phyloP scores from a whole-genome alignment of 2,113 vertebrate species.

The Spilogale gracilis region DNA sequence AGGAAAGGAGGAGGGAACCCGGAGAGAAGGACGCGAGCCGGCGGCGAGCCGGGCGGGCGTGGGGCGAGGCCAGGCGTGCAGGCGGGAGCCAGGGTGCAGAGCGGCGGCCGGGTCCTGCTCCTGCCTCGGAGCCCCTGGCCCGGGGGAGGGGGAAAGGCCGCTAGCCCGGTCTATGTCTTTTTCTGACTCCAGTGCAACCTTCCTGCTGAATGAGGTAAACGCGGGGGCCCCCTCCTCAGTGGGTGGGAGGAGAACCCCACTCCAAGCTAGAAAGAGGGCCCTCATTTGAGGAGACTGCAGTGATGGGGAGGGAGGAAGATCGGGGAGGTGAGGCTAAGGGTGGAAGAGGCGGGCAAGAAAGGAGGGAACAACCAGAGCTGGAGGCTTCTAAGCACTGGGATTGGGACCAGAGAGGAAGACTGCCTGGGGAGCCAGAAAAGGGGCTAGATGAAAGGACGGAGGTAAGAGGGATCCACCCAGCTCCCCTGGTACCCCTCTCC shows the following conservation, averaged over 20 bases:
- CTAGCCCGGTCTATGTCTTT: constrained; percentile 87
- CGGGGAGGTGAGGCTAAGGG: neutral
- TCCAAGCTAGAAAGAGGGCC: constrained; percentile 9
- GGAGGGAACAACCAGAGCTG: neutral
- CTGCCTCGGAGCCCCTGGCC: constrained; percentile 83
- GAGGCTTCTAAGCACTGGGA: neutral
- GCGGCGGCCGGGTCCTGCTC: constrained; percentile 70
- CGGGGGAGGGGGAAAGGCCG: constrained; percentile 75
- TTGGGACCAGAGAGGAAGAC: neutral
- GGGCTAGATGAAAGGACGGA: neutral
- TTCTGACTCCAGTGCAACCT: constrained; percentile 91
- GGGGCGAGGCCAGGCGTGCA: constrained; percentile 79
- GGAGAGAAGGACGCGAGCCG: constrained; percentile 38
- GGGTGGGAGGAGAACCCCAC: constrained; percentile 42
- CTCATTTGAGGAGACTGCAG: neutral
- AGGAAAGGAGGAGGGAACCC: constrained; percentile 53
- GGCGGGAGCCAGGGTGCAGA: constrained; percentile 67
- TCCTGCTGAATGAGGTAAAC: constrained; percentile 90
- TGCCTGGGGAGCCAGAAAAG: neutral
- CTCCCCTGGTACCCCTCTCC: neutral
- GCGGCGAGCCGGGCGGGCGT: constrained; percentile 55
- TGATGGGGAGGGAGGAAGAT: neutral
- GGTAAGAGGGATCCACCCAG: neutral
- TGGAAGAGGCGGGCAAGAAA: neutral
- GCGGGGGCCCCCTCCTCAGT: neutral